These are phyloP conservation scores for Falco naumanni DNA, from an alignment of 2,797 vertebrate genomes.

Conservation along the genomic window DNA sequence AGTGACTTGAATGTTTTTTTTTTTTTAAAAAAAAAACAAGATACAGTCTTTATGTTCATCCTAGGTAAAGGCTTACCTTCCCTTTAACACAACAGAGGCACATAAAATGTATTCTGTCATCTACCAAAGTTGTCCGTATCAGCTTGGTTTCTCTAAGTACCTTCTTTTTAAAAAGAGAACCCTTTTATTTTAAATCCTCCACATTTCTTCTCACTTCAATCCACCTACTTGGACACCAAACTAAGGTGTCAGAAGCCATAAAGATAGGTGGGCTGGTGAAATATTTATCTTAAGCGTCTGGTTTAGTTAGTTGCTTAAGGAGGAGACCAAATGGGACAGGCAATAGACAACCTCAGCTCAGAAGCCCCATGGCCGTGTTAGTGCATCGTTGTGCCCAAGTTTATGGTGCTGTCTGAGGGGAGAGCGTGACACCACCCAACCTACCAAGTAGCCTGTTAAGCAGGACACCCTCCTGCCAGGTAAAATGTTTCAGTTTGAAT, in stretches of 20 bases:
- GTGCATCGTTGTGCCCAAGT: neutral
- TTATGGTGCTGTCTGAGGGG: neutral
- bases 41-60: neutral
- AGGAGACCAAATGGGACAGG: neutral
- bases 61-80: neutral
- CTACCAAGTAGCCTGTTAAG: neutral
- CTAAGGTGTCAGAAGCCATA: neutral
- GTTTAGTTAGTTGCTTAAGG: neutral
- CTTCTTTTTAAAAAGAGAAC: neutral
- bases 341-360: neutral
- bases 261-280: neutral
- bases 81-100: neutral
- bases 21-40: neutral
- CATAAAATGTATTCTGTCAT: neutral
- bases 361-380: neutral
- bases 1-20: neutral
- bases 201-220: neutral
- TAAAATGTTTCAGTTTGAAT: neutral
- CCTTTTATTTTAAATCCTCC: neutral
- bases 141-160: neutral
- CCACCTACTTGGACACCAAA: neutral
- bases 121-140: neutral
- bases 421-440: neutral
- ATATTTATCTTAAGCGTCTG: neutral
- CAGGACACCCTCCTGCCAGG: neutral